phyloP scores from a whole-genome alignment of 1,140 invertebrate genomes.

The Drosophila serrata region DNA sequence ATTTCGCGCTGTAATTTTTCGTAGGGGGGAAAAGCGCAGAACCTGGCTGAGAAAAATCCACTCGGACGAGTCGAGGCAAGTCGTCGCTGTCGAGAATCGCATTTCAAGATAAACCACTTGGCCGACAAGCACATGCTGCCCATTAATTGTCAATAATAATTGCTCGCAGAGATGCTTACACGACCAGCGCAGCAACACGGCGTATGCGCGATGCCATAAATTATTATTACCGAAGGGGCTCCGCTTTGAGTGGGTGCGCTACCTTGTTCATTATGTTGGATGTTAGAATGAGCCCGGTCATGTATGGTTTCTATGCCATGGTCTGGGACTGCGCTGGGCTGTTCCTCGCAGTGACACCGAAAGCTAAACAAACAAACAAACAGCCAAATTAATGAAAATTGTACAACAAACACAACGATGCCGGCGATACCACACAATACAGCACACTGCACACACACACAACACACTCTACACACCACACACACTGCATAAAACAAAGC shows the following conservation, averaged over 20 bases:
- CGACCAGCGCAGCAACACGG: conserved; percentile 22
- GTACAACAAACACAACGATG: conserved; percentile 20
- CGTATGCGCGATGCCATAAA: conserved; percentile 65
- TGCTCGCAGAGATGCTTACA: conserved; percentile 51
- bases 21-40: background rate
- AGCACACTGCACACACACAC: background rate
- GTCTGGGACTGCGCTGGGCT: conserved; percentile 62
- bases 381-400: conserved; percentile 52
- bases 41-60: conserved; percentile 19
- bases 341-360: conserved; percentile 44
- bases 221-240: conserved; percentile 43
- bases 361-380: conserved; percentile 32
- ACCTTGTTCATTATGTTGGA: conserved; percentile 54
- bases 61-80: conserved; percentile 27
- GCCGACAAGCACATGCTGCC: conserved; percentile 53
- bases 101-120: conserved; percentile 72
- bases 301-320: conserved; percentile 70
- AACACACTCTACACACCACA: background rate
- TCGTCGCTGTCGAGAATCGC: conserved; percentile 45
- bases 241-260: conserved; percentile 28
- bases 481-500: conserved; percentile 8
- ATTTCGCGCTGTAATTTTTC: background rate
- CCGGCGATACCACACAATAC: background rate
- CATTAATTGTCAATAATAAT: conserved; percentile 72
- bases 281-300: conserved; percentile 40